phyloP scores from a whole-genome alignment of 2,797 vertebrate genomes.

The Myotis pilosus region DNA sequence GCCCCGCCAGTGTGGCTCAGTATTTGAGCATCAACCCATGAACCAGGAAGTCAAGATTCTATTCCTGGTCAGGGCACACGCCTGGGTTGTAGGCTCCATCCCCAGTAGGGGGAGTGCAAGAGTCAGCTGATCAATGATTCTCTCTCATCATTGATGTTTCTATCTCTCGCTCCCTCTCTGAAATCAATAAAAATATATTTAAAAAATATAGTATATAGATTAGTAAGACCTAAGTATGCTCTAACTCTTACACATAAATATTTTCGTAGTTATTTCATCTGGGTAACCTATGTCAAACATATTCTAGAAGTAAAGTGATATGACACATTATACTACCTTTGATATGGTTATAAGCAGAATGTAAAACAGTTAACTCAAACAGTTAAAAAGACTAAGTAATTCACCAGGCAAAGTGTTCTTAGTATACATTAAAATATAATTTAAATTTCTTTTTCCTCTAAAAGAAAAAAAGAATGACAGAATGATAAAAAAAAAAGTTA shows the following conservation, averaged over 20 bases:
- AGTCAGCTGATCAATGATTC: too few relatives aligned
- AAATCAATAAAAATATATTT: too few relatives aligned
- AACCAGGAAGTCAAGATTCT: too few relatives aligned
- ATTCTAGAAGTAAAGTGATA: conserved; percentile 39
- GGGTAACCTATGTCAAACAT: conserved; percentile 13
- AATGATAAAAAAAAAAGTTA: conserved; percentile 33
- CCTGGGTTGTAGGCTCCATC: too few relatives aligned
- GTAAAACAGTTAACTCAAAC: conserved; percentile 43
- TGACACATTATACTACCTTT: neutral
- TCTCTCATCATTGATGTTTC: too few relatives aligned
- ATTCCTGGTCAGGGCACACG: too few relatives aligned
- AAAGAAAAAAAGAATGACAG: conserved; percentile 49
- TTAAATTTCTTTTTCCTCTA: neutral
- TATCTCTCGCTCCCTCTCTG: too few relatives aligned
- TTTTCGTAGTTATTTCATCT: conserved; percentile 33
- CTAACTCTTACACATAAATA: conserved; percentile 8
- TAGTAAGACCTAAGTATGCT: neutral
- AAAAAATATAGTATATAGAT: neutral
- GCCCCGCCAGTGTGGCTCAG: too few relatives aligned
- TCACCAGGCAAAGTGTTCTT: neutral
- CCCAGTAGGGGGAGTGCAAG: too few relatives aligned
- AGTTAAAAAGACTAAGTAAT: conserved; percentile 44
- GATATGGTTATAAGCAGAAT: neutral
- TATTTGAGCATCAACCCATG: too few relatives aligned
- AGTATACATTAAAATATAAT: conserved; percentile 29